phyloP scores from a whole-genome alignment of 2,888 invertebrate species.

The Lamellibrachia satsuma region DNA sequence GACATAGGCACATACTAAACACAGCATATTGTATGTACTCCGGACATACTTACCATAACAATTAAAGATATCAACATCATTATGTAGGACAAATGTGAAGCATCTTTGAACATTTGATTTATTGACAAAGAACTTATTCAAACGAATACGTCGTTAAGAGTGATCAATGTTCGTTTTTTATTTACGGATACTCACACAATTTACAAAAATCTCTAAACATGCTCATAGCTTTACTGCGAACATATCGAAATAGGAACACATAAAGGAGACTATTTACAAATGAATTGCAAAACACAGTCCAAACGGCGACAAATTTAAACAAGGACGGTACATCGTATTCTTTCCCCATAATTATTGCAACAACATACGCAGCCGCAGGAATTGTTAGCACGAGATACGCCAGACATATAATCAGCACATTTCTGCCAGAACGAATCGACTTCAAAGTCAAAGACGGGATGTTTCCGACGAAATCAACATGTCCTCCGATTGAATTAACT shows the following conservation, averaged over 20 bases:
- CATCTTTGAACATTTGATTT: no score
- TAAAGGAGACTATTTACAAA: neutral
- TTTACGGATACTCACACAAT: neutral
- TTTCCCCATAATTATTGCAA: neutral
- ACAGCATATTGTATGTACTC: no score
- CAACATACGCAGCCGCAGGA: neutral
- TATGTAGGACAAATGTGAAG: no score
- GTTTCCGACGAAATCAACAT: neutral
- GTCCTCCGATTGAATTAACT: neutral
- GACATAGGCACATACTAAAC: no score
- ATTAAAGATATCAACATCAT: no score
- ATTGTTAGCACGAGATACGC: neutral
- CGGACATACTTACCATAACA: no score
- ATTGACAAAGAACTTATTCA: no score
- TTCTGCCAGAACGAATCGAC: neutral
- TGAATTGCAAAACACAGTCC: neutral
- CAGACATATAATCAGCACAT: neutral
- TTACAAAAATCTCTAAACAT: neutral
- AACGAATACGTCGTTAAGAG: no score
- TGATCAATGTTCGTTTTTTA: neutral
- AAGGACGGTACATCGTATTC: neutral
- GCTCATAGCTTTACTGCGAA: neutral
- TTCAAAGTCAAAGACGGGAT: neutral
- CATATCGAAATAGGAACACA: neutral
- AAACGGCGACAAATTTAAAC: neutral